Evolutionary conservation across 2,888 invertebrate species (phyloP), one percentile per base, ranked within the genome.

Genomic region (Pyrocoelia pectoralis): DNA sequence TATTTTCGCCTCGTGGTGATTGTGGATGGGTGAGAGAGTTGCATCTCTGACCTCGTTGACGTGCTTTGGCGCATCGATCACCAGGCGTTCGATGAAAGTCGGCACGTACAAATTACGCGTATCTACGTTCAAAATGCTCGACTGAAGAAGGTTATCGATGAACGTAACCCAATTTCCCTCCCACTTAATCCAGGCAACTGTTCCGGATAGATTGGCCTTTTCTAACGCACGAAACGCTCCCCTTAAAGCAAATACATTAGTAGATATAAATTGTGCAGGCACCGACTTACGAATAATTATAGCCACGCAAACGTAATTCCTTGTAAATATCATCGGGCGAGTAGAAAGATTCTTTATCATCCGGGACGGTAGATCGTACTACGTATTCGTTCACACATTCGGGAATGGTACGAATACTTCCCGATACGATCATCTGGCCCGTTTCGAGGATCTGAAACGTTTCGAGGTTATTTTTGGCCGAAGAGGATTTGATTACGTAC

Each of bases 101-200:
- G 94, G 94, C 0, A 94, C 85, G 74, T 88, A 86, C 1, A 94
- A 84, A 1, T 87, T 85, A 2, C 91, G 83, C 0, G 88, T 87
- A 70, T 90, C 88, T 40, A 86, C 83, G 10, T 88, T 86, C 10
- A 93, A 75, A 55, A 94, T 89, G 72, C 88, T 87, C 70, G 92
- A 85, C 80, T 95, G 95, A n/a, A 96, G 83, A 88, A 95, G 89
- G 54, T 92, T 91, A 80, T 95, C 95, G 84, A 95, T 87, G 80
- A 93, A 95, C 0, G 93, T 86, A 9, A 94, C 89, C 94, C 94
- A 96, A 81, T 94, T 93, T 73, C 89, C 89, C 51, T 86, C 84
- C 94, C 94, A 95, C 53, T 84, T 79, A 4, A 88, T 77, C 17
- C 82, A 80, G 1, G 86, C 87, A 1, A 82, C 80, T 1, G 81